These are phyloP conservation scores for Actinia equina DNA, from an alignment of 64 coral and sea anemone species.

Conservation along the genomic window DNA sequence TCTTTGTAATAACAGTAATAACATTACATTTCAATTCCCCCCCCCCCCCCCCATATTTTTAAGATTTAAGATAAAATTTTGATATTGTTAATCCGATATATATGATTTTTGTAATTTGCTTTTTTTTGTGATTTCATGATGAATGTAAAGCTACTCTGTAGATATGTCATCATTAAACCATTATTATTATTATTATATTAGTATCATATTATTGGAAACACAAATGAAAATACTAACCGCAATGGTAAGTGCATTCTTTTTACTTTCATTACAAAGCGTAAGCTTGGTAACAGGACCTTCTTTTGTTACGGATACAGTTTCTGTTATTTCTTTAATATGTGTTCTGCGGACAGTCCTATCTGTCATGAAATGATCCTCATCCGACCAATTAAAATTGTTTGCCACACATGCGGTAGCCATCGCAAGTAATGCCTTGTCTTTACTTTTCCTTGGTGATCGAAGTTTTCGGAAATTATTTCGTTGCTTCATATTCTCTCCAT, in stretches of 20 bases:
- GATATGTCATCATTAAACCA: too few relatives aligned
- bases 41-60: too few relatives aligned
- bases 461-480: background rate
- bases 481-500: background rate
- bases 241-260: slow-evolving; percentile 52
- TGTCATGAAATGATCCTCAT: background rate
- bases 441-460: slow-evolving; percentile 17
- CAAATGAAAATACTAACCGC: slow-evolving; percentile 35
- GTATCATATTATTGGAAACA: background rate
- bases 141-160: too few relatives aligned
- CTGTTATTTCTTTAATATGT: background rate
- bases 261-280: slow-evolving; percentile 54
- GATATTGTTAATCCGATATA: too few relatives aligned
- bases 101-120: too few relatives aligned
- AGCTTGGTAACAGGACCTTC: slow-evolving; percentile 46
- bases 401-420: slow-evolving; percentile 1
- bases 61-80: too few relatives aligned
- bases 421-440: slow-evolving; percentile 15
- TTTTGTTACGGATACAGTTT: slow-evolving; percentile 33
- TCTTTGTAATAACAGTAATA: too few relatives aligned
- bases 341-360: background rate
- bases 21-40: too few relatives aligned
- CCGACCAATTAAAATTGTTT: slow-evolving; percentile 10
- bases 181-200: too few relatives aligned
- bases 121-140: too few relatives aligned